phyloP scores from a whole-genome alignment of 2,113 vertebrate genomes.

The Myocastor coypus region DNA sequence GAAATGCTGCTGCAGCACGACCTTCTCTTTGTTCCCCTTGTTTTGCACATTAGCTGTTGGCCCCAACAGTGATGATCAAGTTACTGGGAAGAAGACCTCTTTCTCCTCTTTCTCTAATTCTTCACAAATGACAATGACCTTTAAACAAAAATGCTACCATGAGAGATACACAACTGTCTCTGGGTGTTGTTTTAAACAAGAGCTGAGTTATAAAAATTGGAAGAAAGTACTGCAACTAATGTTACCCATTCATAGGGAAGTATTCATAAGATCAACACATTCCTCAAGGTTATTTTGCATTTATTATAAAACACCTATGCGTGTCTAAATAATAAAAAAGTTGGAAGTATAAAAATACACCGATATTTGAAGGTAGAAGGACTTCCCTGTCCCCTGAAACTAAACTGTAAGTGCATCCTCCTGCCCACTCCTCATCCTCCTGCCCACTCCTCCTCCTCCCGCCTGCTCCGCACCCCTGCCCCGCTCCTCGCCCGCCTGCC shows the following conservation, averaged over 20 bases:
- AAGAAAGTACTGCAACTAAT: neutral
- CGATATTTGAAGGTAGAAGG: neutral
- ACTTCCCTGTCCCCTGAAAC: neutral
- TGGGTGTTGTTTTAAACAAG: neutral
- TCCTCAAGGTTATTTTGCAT: neutral
- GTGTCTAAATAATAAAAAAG: neutral
- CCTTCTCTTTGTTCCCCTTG: neutral
- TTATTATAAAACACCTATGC: neutral
- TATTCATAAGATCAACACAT: neutral
- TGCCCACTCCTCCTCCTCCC: too few species aligned
- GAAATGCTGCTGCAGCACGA: fast-evolving
- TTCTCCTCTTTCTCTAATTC: constrained; percentile 13
- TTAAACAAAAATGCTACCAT: neutral
- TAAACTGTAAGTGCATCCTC: neutral
- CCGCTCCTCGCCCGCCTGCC: too few species aligned
- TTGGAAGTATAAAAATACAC: neutral
- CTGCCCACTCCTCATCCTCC: too few species aligned
- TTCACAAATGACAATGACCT: neutral
- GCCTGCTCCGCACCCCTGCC: too few species aligned
- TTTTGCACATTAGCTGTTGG: neutral
- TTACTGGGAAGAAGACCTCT: neutral
- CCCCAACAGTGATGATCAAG: too few species aligned
- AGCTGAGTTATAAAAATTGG: neutral
- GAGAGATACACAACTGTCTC: neutral
- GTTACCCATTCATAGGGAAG: neutral